Base-by-base conservation (phyloP, 2,113 vertebrate species). In the human (Homo sapiens) region DNA sequence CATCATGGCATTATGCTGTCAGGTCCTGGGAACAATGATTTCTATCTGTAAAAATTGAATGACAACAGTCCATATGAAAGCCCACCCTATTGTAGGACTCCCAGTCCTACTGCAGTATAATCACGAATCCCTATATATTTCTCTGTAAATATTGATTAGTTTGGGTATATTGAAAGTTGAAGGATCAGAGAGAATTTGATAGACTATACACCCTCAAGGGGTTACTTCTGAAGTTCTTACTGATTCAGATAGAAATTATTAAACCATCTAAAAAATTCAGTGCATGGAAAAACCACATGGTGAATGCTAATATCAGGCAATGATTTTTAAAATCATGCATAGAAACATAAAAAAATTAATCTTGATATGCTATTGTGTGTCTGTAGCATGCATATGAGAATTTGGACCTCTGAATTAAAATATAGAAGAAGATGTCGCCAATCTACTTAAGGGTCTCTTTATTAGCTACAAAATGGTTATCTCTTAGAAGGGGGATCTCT, bases 241-340 rank as follows among this genome's bases (percentile, higher is more conserved):
- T 35, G 30, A 79, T 84, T 45, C 43, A 79, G 40, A 59, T 5
- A 48, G 72, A 95, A 87, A 87, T 85, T 85, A 93, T 45, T 89
- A 50, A 86, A 59, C 66, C 35, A 86, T n/a, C 68, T 90, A 70
- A 93, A 94, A 94, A 80, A 50, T 50, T 68, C 64, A 84, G 83
- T 66, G 73, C 89, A 68, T 94, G 35, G 40, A 8, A 85, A 80
- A 89, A 75, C 11, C 38, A 85, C 35, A 8, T 8, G 20, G 40
- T 25, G 22, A 84, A 23, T 79, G 22, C 38, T 30, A 83, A 57
- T n/a, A 17, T 48, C 90, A 78, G 20, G 57, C 35, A 89, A 64
- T 30, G 70, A 89, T 43, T 45, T 27, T 35, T 17, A 66, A 66
- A 40, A 22, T 52, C 48, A 43, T 14, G 9, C 23, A 89, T 38